phyloP scores from a whole-genome alignment of 2,888 invertebrate genomes.

The Dasysyrphus tricinctus region DNA sequence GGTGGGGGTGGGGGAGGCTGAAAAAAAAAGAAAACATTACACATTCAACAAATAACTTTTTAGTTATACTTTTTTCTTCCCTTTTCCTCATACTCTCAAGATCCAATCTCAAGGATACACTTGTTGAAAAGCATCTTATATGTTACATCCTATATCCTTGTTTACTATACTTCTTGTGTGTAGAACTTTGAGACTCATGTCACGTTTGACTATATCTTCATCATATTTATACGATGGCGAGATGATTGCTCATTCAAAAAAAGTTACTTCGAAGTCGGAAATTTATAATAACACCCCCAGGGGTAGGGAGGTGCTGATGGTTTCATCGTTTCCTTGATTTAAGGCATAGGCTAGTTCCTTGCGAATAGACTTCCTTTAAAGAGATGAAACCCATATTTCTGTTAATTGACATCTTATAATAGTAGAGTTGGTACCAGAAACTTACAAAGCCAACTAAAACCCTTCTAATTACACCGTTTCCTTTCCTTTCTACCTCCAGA shows the following conservation, averaged over 20 bases:
- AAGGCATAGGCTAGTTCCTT: not conserved
- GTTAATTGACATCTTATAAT: constrained; percentile 42
- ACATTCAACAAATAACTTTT: constrained; percentile 43
- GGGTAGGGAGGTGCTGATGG: not conserved
- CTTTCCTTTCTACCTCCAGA: constrained; percentile 2
- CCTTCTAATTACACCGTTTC: not conserved
- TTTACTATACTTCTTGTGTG: constrained; percentile 21
- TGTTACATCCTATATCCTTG: constrained; percentile 16
- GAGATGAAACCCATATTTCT: not conserved
- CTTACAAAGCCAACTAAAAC: not conserved
- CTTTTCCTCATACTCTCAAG: not conserved
- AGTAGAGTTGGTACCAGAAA: not conserved
- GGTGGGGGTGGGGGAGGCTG: too few relatives aligned
- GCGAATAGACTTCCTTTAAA: not conserved
- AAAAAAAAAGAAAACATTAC: constrained; percentile 11
- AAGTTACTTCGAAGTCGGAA: constrained; percentile 21
- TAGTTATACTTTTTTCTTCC: constrained; percentile 11
- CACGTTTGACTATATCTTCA: not conserved
- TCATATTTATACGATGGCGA: not conserved
- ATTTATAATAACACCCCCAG: constrained; percentile 7
- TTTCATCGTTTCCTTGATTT: constrained; percentile 7
- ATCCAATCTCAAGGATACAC: constrained; percentile 38
- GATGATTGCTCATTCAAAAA: constrained; percentile 37
- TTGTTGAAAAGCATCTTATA: constrained; percentile 36
- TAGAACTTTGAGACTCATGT: constrained; percentile 32